These are phyloP conservation scores for Molothrus ater DNA, from an alignment of 2,797 vertebrate species.

Conservation along the genomic window DNA sequence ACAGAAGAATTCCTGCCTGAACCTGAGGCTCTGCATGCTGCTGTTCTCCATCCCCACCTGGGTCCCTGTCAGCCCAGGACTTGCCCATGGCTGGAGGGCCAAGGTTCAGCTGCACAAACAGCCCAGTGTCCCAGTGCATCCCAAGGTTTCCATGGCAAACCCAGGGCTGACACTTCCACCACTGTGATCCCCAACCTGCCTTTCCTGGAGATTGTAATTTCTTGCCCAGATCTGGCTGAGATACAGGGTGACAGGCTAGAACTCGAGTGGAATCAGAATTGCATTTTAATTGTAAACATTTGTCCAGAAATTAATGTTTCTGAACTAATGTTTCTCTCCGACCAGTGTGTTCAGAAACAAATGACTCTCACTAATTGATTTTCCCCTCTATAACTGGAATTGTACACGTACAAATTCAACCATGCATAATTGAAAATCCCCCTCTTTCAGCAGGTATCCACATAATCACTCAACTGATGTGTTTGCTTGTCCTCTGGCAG, in stretches of 20 bases:
- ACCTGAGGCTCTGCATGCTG: too few relatives aligned
- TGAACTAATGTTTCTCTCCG: slow-evolving; percentile 58
- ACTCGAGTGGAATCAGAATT: slow-evolving; percentile 45
- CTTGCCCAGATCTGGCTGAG: neutral
- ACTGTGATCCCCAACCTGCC: neutral
- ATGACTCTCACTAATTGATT: slow-evolving; percentile 45
- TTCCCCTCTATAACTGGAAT: neutral
- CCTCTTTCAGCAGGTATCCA: slow-evolving; percentile 25
- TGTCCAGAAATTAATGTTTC: slow-evolving; percentile 73
- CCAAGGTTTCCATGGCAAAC: neutral
- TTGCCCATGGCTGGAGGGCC: neutral
- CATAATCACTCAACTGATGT: neutral
- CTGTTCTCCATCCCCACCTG: neutral
- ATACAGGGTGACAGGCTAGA: neutral
- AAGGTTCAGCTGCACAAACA: neutral
- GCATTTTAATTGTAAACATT: slow-evolving; percentile 66
- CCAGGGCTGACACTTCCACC: neutral
- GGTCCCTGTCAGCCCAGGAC: neutral
- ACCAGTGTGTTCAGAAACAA: slow-evolving; percentile 32
- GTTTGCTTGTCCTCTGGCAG: neutral
- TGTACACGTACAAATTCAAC: neutral
- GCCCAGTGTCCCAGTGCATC: neutral
- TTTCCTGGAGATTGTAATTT: neutral
- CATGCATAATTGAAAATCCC: neutral
- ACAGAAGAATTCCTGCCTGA: accelerated